Evolutionary conservation across 2,797 vertebrate genomes (phyloP).

Genomic region (Gephyroberyx darwinii): DNA sequence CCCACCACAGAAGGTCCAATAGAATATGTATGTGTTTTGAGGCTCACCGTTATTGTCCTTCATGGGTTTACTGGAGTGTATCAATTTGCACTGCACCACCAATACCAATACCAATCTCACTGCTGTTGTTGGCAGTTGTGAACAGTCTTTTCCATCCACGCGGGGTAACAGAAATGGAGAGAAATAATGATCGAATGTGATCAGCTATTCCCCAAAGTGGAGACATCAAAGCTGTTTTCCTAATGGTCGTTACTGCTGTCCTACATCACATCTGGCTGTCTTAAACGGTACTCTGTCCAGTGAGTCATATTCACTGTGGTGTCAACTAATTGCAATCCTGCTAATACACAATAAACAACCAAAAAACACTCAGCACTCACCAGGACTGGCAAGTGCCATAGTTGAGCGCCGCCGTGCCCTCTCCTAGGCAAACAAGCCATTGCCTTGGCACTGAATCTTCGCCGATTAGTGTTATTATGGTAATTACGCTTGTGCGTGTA

Average conservation of each 20-base stretch:
- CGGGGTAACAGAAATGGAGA: constrained; percentile 35
- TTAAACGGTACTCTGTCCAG: constrained; percentile 37
- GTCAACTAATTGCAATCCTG: constrained; percentile 32
- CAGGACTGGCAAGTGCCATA: constrained; percentile 47
- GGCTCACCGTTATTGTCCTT: constrained; percentile 36
- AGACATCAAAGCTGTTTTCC: constrained; percentile 66
- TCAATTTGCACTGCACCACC: constrained; percentile 18
- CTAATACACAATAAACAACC: constrained; percentile 58
- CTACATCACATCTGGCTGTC: constrained; percentile 39
- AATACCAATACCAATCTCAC: constrained; percentile 20
- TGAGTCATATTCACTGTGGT: constrained; percentile 34
- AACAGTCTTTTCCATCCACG: constrained; percentile 41
- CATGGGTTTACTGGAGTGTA: constrained; percentile 17
- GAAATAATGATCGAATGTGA: constrained; percentile 60
- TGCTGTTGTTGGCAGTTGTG: constrained; percentile 18
- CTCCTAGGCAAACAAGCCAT: constrained; percentile 60
- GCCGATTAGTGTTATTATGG: constrained; percentile 71
- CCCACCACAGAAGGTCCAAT: constrained; percentile 38
- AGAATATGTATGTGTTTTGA: constrained; percentile 49
- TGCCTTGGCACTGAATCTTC: constrained; percentile 62
- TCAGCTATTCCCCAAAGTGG: constrained; percentile 47
- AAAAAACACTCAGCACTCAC: constrained; percentile 41
- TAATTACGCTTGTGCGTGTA: constrained; percentile 63
- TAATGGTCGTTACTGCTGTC: constrained; percentile 52
- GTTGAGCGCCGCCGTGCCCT: constrained; percentile 49